phyloP scores from a whole-genome alignment of 2,113 vertebrate genomes.

The Tupaia tana region DNA sequence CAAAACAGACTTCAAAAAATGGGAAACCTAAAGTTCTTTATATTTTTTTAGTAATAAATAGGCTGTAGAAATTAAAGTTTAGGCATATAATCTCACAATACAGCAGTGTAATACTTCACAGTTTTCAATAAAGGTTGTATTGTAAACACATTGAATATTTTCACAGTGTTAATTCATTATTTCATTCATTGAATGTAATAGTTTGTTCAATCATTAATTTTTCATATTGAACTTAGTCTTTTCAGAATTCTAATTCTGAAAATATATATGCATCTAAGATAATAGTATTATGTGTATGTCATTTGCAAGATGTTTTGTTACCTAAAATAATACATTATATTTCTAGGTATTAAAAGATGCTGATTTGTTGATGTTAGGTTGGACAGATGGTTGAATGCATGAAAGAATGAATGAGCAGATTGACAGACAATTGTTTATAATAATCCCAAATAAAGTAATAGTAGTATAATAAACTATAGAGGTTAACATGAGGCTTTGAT shows the following conservation, averaged over 20 bases:
- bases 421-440: not conserved
- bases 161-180: not conserved
- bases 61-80: not conserved
- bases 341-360: conserved; percentile 4
- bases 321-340: not conserved
- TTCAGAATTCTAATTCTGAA: conserved; percentile 2
- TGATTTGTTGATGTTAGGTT: not conserved
- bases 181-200: not conserved
- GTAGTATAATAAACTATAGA: not conserved
- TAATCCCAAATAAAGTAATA: not conserved
- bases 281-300: not conserved
- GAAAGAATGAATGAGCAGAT: not conserved
- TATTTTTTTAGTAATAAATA: not conserved
- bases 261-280: not conserved
- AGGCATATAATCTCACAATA: not conserved
- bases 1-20: not conserved
- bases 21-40: not conserved
- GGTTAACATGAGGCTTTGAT: not conserved
- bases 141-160: conserved; percentile 1
- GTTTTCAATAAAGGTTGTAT: not conserved
- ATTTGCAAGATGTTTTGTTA: not conserved
- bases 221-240: conserved; percentile 27
- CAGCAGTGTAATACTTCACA: not conserved
- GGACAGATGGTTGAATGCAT: not conserved
- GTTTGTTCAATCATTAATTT: not conserved